Percentiles rank a stretch among this genome's conserved stretches.
Evolutionary conservation across 2,797 vertebrate species (phyloP).

Genomic region (Vultur gryphus): DNA sequence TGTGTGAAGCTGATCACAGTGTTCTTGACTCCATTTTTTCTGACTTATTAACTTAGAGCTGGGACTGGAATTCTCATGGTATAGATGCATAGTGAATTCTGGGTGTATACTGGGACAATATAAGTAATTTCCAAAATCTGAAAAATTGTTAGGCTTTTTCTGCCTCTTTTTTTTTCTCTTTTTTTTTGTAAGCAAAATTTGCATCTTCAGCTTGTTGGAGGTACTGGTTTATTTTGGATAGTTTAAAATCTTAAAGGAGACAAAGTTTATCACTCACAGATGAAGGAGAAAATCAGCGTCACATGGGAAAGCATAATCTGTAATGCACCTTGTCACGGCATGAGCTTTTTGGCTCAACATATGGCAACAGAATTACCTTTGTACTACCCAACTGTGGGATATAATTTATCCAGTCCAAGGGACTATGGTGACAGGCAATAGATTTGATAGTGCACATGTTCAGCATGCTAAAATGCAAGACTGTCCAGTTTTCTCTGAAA

Average conservation of each 20-base stretch:
- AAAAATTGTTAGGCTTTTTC: neutral
- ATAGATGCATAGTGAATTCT: neutral
- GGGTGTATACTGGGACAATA: neutral
- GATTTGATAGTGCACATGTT: conserved; percentile 51
- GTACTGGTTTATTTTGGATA: neutral
- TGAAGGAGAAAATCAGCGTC: conserved; percentile 38
- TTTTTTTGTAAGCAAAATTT: neutral
- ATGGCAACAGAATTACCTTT: conserved; percentile 72
- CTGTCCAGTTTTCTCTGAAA: neutral
- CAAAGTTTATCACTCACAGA: conserved; percentile 11
- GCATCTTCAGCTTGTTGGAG: neutral
- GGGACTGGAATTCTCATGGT: neutral
- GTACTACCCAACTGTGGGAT: conserved; percentile 56
- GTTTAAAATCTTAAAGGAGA: neutral
- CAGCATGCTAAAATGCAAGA: conserved; percentile 38
- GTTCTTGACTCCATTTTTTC: neutral
- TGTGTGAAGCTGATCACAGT: neutral
- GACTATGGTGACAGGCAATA: conserved; percentile 51
- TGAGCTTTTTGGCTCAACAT: conserved; percentile 69
- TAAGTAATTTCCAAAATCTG: neutral
- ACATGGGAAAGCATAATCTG: conserved; percentile 44
- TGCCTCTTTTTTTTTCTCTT: too few relatives aligned
- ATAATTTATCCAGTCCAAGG: conserved; percentile 65
- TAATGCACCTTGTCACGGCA: conserved; percentile 44
- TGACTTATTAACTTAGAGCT: neutral